Conservation (phyloP, 1,140 invertebrate species). For the Lepidotrigona ventralis region DNA sequence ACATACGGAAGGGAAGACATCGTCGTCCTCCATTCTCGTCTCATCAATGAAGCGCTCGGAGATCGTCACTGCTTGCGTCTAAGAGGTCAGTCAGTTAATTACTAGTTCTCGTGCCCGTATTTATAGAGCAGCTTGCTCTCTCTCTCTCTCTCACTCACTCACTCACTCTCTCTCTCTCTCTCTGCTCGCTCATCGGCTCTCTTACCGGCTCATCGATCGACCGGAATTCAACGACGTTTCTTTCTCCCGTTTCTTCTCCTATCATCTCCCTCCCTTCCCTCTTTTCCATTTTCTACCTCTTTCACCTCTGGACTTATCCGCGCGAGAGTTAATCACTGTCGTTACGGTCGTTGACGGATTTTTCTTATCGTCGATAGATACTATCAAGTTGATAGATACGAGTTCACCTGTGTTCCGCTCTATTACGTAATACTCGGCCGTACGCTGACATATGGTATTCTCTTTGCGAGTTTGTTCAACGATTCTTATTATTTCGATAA, state of each 20-base stretch:
- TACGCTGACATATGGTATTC: constrained; percentile 23
- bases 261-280: neutral
- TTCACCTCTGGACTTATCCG: neutral
- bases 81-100: constrained; percentile 61
- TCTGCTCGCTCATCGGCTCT: neutral
- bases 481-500: neutral
- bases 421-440: constrained; percentile 23
- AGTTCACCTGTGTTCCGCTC: constrained; percentile 12
- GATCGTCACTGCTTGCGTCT: constrained; percentile 52
- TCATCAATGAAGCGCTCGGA: constrained; percentile 56
- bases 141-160: neutral
- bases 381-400: neutral
- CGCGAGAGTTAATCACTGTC: constrained; percentile 1
- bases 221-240: constrained; percentile 11
- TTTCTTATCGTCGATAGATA: constrained; percentile 11
- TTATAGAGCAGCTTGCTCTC: constrained; percentile 25
- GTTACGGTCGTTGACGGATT: constrained; percentile 7
- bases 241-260: neutral
- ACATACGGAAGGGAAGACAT: constrained; percentile 79
- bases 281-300: neutral
- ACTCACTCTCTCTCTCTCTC: neutral
- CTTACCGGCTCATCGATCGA: constrained; percentile 24
- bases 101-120: neutral
- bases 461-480: neutral
- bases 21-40: constrained; percentile 31